A percentile compares a stretch with the other conserved stretches of the same genome.
Evolutionary conservation across 2,888 invertebrate species (phyloP).

Genomic region (Andricus curvator): DNA sequence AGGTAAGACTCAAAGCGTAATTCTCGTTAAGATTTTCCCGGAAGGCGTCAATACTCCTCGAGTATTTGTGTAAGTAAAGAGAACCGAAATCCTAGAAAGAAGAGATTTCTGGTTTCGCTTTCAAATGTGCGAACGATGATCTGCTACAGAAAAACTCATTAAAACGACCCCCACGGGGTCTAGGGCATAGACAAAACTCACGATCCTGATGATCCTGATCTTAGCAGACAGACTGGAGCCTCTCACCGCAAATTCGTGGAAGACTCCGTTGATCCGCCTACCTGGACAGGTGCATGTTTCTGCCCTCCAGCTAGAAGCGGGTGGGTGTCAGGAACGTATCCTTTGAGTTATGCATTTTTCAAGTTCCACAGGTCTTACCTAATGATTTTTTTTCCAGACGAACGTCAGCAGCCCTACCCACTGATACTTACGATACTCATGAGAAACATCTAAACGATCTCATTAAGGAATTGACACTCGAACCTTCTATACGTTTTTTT

Average conservation of each 20-base stretch:
- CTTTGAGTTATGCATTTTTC: constrained; percentile 73
- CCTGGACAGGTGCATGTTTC: constrained; percentile 76
- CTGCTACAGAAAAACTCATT: constrained; percentile 67
- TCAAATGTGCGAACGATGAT: constrained; percentile 46
- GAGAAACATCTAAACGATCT: constrained; percentile 13
- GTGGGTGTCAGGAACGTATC: constrained; percentile 71
- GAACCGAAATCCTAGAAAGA: background rate
- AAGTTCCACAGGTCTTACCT: constrained; percentile 64
- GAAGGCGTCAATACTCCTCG: background rate
- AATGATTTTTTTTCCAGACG: constrained; percentile 63
- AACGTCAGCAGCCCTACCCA: constrained; percentile 44
- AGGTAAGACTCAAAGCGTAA: background rate
- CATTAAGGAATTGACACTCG: constrained; percentile 14
- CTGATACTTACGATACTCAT: constrained; percentile 8
- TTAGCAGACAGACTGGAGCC: constrained; percentile 76
- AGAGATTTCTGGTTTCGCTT: constrained; percentile 2
- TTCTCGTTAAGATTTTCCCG: background rate
- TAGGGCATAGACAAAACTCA: constrained; percentile 67
- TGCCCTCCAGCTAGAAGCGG: constrained; percentile 63
- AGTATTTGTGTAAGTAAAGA: background rate
- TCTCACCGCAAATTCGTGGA: constrained; percentile 71
- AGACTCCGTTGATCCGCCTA: constrained; percentile 69
- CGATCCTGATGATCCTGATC: constrained; percentile 73
- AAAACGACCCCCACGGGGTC: constrained; percentile 63
- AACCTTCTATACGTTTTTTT: background rate